Base-by-base conservation (phyloP, 2,888 invertebrate species). In the Operophtera brumata region DNA sequence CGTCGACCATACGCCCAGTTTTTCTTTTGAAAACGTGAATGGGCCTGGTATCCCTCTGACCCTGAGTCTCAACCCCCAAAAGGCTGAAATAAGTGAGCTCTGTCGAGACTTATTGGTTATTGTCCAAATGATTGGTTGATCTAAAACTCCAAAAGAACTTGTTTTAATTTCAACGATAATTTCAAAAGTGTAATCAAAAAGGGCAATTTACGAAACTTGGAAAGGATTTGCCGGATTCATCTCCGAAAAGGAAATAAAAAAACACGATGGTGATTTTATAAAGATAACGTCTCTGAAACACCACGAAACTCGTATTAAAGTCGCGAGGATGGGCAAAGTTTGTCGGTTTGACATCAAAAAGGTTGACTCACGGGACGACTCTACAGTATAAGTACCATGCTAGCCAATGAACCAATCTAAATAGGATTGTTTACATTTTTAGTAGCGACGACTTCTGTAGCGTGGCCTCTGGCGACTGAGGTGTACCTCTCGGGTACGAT, bases 251-350 rank as follows among this genome's bases (percentile, higher is more conserved):
- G 48, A 53, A 57, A 52, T 71, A 73, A 69, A 69, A 72, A 77
- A 80, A 74, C 70, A 74, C 60, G 64, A 64, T 67, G 69, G 72
- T 69, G 71, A 79, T 80, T 80, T 80, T 77, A 75, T 73, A 80
- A 77, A 74, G 78, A 80, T 82, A 80, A 75, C 72, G 75, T 75
- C 70, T 60, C 61, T 46, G 61, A 73, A 70, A 75, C 71, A 75
- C 75, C 73, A 70, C 71, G 65, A 71, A 82, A 83, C 71, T 83
- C 78, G 76, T 78, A 81, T 77, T 78, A 80, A 84, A 82, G 72
- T 82, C 76, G 74, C 66, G 68, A 70, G 72, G 70, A 78, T 73
- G 76, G 75, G 61, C 59, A 61, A 84, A 84, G 73, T 83, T 83
- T 73, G 57, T 61, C 67, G 71, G 73, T 78, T 74, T 72, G 75